phyloP scores from a whole-genome alignment of 2,113 vertebrate species.

The Pelecanoides urinatrix region DNA sequence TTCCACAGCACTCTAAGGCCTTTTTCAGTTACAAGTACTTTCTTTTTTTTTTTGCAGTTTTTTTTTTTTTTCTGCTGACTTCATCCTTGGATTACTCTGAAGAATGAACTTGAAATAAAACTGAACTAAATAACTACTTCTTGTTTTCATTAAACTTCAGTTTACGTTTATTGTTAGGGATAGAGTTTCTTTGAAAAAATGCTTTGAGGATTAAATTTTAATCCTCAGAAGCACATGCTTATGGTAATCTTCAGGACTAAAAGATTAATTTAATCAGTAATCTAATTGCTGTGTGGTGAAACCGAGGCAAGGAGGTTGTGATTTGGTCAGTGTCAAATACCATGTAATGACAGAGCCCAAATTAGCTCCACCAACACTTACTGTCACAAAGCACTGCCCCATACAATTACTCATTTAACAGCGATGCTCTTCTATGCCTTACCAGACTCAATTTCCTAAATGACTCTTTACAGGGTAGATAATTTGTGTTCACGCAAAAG shows the following conservation, averaged over 20 bases:
- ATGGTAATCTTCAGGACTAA: conserved; percentile 12
- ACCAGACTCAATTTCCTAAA: neutral
- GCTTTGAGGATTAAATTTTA: neutral
- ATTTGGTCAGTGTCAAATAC: neutral
- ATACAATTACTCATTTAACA: neutral
- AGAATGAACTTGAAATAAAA: neutral
- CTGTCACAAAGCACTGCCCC: neutral
- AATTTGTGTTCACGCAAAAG: neutral
- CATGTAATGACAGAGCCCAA: neutral
- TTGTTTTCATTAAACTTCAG: neutral
- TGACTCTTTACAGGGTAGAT: neutral
- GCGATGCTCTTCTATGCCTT: neutral
- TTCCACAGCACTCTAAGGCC: neutral
- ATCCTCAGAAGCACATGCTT: neutral
- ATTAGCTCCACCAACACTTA: neutral
- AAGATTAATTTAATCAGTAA: conserved; percentile 10
- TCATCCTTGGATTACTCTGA: neutral
- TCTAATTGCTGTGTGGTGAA: neutral
- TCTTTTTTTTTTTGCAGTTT: no score
- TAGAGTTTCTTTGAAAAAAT: neutral
- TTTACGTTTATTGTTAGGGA: neutral
- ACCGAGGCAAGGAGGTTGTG: neutral
- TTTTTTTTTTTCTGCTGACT: neutral
- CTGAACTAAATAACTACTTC: neutral
- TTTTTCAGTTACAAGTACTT: neutral